These are phyloP conservation scores for Polydesmus complanatus DNA, from an alignment of 2,888 invertebrate genomes.

Conservation along the genomic window DNA sequence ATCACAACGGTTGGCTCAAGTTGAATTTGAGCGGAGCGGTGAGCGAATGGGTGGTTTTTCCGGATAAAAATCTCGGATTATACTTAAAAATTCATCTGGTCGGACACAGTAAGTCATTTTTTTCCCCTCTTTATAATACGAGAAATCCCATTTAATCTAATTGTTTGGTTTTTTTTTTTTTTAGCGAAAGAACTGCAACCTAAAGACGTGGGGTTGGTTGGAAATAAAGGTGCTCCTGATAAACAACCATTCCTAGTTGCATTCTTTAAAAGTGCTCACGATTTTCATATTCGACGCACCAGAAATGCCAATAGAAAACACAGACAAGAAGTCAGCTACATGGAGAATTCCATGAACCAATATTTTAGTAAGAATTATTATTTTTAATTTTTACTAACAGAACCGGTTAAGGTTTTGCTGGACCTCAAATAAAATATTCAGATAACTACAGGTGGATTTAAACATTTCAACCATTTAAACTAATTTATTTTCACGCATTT, in stretches of 20 bases:
- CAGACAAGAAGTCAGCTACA: conserved; percentile 18
- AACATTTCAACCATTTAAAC: too few species aligned
- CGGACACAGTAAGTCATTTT: conserved; percentile 40
- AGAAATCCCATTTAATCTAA: background rate
- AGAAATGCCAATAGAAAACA: conserved; percentile 19
- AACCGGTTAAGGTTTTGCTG: background rate
- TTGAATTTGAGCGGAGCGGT: conserved; percentile 68
- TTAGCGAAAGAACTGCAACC: conserved; percentile 59
- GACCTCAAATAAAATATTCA: too few species aligned
- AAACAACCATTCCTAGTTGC: conserved; percentile 86
- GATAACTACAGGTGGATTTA: too few species aligned
- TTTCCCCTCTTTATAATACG: background rate
- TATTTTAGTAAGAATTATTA: background rate
- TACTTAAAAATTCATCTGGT: conserved; percentile 42
- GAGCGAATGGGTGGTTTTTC: conserved; percentile 61
- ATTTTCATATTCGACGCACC: conserved; percentile 25
- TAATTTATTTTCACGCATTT: too few species aligned
- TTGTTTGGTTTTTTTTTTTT: too few species aligned
- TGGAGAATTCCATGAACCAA: conserved; percentile 16
- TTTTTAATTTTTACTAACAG: background rate
- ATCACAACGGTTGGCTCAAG: conserved; percentile 71
- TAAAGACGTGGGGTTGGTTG: conserved; percentile 69
- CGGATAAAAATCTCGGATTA: conserved; percentile 67
- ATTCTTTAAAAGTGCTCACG: conserved; percentile 39
- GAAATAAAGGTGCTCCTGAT: conserved; percentile 56